Evolutionary conservation across 2,113 vertebrate species (phyloP).

Genomic region (Hydrochoerus hydrochaeris): DNA sequence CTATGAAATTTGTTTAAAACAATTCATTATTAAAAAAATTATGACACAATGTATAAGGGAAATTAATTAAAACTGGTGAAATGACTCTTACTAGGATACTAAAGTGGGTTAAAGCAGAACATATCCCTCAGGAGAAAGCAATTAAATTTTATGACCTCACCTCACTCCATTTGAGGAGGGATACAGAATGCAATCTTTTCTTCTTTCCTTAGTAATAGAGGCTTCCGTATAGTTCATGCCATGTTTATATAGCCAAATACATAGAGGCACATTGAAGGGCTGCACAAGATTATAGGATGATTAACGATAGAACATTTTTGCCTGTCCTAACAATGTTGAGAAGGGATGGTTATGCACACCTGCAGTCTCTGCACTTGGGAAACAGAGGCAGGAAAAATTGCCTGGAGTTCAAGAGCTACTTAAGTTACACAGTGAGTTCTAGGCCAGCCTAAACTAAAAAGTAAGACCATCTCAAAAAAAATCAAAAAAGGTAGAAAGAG

Average conservation of each 20-base stretch:
- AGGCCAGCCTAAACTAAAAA: not conserved
- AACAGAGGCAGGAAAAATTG: not conserved
- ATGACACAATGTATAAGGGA: not conserved
- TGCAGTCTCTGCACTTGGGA: not conserved
- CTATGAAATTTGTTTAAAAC: not conserved
- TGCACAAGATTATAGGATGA: not conserved
- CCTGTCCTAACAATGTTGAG: not conserved
- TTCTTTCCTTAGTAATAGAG: not conserved
- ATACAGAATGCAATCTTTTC: not conserved
- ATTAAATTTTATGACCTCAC: not conserved
- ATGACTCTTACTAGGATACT: not conserved
- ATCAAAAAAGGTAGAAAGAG: too few species aligned
- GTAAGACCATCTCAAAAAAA: not conserved
- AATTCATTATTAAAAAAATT: not conserved
- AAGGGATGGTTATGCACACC: not conserved
- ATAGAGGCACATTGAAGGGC: not conserved
- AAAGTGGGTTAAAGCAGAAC: not conserved
- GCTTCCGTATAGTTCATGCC: accelerated
- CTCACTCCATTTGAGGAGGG: not conserved
- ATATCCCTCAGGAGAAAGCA: not conserved
- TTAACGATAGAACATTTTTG: not conserved
- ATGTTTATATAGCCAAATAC: not conserved
- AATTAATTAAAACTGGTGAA: not conserved
- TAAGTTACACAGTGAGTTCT: not conserved
- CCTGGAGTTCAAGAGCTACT: not conserved